Evolutionary conservation across 2,113 vertebrate genomes (phyloP).

Genomic region (Lepus americanus): DNA sequence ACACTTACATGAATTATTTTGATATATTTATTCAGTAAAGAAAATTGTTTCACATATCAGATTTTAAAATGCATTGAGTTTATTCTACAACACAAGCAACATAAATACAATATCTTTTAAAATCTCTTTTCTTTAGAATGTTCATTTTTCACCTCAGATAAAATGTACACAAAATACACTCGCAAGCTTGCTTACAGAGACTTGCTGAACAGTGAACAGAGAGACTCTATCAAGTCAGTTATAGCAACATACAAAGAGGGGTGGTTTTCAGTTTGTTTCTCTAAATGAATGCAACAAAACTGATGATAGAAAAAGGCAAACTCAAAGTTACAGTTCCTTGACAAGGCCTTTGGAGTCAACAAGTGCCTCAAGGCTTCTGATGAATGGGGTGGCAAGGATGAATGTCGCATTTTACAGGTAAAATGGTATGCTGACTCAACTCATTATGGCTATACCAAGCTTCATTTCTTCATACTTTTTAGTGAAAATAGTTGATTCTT

Average conservation of each 20-base stretch:
- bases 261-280: slow-evolving; percentile 65
- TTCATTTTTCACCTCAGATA: slow-evolving; percentile 85
- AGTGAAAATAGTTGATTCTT: slow-evolving; percentile 84
- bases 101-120: slow-evolving; percentile 90
- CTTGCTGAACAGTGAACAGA: slow-evolving; percentile 81
- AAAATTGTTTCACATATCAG: slow-evolving; percentile 6
- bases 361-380: slow-evolving; percentile 79
- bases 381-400: slow-evolving; percentile 77
- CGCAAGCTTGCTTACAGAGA: slow-evolving; percentile 87
- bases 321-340: slow-evolving; percentile 73
- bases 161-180: slow-evolving; percentile 91
- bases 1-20: slow-evolving; percentile 43
- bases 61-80: slow-evolving; percentile 87
- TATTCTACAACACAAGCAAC: slow-evolving; percentile 93
- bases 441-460: slow-evolving; percentile 73
- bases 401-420: slow-evolving; percentile 66
- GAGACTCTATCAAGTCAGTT: slow-evolving; percentile 83
- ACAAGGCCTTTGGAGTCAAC: slow-evolving; percentile 79
- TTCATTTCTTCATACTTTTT: slow-evolving; percentile 67
- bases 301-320: slow-evolving; percentile 68
- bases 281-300: slow-evolving; percentile 42
- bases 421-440: slow-evolving; percentile 78
- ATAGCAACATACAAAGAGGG: slow-evolving; percentile 74
- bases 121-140: slow-evolving; percentile 90
- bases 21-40: slow-evolving; percentile 46